These are phyloP conservation scores for Endotricha flammealis DNA, from an alignment of 2,888 invertebrate genomes.

Conservation along the genomic window DNA sequence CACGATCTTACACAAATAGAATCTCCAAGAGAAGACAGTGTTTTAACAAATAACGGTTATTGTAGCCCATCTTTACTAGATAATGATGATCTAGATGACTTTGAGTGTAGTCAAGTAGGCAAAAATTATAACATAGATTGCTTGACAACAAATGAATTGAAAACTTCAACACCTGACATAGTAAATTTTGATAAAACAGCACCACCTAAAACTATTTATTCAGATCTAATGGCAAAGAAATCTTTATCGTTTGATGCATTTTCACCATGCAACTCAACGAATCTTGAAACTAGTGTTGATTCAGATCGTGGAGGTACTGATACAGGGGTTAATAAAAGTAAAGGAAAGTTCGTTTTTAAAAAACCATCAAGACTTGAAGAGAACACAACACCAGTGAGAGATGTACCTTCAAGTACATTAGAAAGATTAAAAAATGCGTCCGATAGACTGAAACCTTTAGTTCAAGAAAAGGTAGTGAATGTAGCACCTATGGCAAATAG, in stretches of 20 bases:
- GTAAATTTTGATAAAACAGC: constrained; percentile 30
- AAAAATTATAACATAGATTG: constrained; percentile 21
- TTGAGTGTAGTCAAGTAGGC: constrained; percentile 33
- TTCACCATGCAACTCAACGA: constrained; percentile 37
- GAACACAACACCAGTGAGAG: constrained; percentile 36
- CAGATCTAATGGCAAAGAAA: constrained; percentile 42
- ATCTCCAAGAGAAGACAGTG: constrained; percentile 14
- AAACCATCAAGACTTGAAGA: constrained; percentile 50
- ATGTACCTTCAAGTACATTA: constrained; percentile 52
- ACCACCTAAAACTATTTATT: constrained; percentile 41
- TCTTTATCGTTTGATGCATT: constrained; percentile 45
- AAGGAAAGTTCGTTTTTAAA: constrained; percentile 67
- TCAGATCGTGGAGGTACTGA: no score
- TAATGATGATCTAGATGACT: constrained; percentile 41
- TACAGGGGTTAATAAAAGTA: constrained; percentile 38
- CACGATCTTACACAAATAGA: constrained; percentile 30
- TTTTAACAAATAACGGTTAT: constrained; percentile 26
- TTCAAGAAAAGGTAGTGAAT: constrained; percentile 35
- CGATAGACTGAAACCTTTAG: constrained; percentile 53
- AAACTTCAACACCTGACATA: constrained; percentile 52
- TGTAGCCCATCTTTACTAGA: constrained; percentile 32
- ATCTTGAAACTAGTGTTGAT: constrained; percentile 31
- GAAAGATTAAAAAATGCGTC: constrained; percentile 55
- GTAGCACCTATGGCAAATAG: constrained; percentile 43
- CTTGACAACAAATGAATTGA: constrained; percentile 17